phyloP scores from a whole-genome alignment of 2,113 vertebrate genomes.

The Solenodon paradoxus region DNA sequence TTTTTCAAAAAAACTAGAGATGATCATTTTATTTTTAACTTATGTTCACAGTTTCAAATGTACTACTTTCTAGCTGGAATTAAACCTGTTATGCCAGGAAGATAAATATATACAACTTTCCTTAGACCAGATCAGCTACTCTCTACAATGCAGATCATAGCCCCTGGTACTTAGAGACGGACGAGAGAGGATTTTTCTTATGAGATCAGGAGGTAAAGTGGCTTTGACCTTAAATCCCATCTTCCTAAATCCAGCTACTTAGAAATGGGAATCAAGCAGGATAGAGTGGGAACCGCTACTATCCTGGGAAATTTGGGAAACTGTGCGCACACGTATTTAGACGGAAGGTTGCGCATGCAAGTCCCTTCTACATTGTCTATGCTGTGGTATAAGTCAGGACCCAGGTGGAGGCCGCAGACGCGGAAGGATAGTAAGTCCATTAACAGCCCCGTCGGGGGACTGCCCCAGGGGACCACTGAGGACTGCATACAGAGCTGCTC shows the following conservation, averaged over 20 bases:
- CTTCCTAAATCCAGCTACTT: neutral
- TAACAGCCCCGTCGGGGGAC: neutral
- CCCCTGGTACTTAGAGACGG: neutral
- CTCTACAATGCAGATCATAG: neutral
- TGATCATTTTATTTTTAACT: slow-evolving; percentile 52
- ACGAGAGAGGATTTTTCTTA: neutral
- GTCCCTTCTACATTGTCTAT: neutral
- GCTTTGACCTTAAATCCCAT: neutral
- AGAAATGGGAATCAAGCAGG: neutral
- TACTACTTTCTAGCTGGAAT: slow-evolving; percentile 39
- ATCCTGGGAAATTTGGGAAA: neutral
- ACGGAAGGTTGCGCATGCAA: neutral
- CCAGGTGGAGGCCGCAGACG: too few relatives aligned
- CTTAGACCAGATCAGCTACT: neutral
- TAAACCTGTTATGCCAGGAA: neutral
- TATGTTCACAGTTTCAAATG: neutral
- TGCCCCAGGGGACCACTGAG: too few relatives aligned
- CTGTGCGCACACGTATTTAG: neutral
- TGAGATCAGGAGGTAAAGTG: neutral
- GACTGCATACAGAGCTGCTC: too few relatives aligned
- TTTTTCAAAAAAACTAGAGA: slow-evolving; percentile 17
- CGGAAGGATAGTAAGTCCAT: too few relatives aligned
- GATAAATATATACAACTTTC: neutral
- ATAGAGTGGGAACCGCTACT: neutral
- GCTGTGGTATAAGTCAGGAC: neutral